These are phyloP conservation scores for Perithous albicinctus DNA, from an alignment of 2,888 invertebrate species.

Conservation along the genomic window DNA sequence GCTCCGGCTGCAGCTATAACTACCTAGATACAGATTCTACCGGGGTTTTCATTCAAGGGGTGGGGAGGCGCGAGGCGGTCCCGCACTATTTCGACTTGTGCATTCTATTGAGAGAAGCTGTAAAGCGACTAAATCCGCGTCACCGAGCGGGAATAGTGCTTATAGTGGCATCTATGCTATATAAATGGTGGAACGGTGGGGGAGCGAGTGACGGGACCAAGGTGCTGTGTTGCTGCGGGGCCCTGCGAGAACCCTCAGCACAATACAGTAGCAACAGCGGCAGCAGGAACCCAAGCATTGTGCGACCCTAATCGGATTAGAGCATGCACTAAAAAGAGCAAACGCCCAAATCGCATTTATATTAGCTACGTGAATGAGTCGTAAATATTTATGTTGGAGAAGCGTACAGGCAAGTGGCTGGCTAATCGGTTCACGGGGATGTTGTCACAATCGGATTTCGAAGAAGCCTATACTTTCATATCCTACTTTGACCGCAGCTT, in stretches of 20 bases:
- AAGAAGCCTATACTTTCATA: constrained; percentile 60
- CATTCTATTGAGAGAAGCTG: constrained; percentile 78
- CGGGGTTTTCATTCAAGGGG: constrained; percentile 40
- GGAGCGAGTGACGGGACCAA: constrained; percentile 30
- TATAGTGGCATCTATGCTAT: constrained; percentile 53
- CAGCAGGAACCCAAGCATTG: constrained; percentile 54
- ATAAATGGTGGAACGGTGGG: constrained; percentile 44
- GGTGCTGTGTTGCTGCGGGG: constrained; percentile 47
- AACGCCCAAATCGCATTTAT: constrained; percentile 85
- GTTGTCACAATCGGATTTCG: constrained; percentile 80
- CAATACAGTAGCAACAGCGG: constrained; percentile 65
- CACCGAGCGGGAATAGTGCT: constrained; percentile 80
- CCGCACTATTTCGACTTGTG: constrained; percentile 77
- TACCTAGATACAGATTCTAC: constrained; percentile 30
- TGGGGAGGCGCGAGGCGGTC: constrained; percentile 58
- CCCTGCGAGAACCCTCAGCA: constrained; percentile 48
- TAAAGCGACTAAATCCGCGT: constrained; percentile 83
- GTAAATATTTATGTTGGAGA: constrained; percentile 83
- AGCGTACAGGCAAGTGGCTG: constrained; percentile 76
- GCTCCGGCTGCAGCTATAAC: constrained; percentile 48
- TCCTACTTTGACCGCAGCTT: constrained; percentile 66
- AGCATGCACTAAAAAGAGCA: constrained; percentile 84
- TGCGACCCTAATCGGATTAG: constrained; percentile 83
- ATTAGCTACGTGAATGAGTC: constrained; percentile 85
- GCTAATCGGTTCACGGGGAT: constrained; percentile 82